Evolutionary conservation across 1,140 invertebrate species (phyloP), one percentile per base, ranked within the genome.

Genomic region (Camponotus vicinus): DNA sequence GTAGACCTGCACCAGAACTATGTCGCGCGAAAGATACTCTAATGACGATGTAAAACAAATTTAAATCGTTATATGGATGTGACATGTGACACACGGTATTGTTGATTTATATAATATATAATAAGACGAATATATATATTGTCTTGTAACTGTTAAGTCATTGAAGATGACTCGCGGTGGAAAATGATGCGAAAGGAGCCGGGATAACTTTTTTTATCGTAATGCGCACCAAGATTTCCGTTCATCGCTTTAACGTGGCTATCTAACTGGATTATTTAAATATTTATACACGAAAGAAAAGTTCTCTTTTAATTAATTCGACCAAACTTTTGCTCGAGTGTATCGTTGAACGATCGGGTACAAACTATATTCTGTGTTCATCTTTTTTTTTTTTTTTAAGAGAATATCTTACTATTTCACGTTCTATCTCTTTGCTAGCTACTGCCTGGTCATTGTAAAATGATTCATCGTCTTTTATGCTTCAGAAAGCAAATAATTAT

Each of bases 71-170:
- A 73, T 32, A 45, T 59, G 37, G 66, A 78, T 49, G 49, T 71
- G 42, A 52, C 13, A 40, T 5, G 42, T 45, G 42, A 52, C 15
- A 52, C 3, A 52, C 42, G 15, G 32, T 78, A 71, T 82, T 86
- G 85, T 88, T 89, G 76, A 66, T 85, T 57, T 85, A 40, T 78
- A 78, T 27, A 27, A 27, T 18, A 78, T 69, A 80, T 49, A 37
- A 67, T 55, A 40, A 66, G 45, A 77, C 64, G 40, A 27, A 66
- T 76, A 55, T 27, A 55, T 27, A 27, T 64, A 15, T 49, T 34
- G 34, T n/a, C 3, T 37, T 83, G 15, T 57, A 83, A 89, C 13
- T 63, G 88, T 69, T 78, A 66, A 61, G 15, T 73, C 64, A 21
- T 87, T 32, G 64, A 45, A 42, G 64, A 67, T 34, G 45, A 67